phyloP scores from a whole-genome alignment of 2,113 vertebrate species.

The Pseudorhombus dupliciocellatus region DNA sequence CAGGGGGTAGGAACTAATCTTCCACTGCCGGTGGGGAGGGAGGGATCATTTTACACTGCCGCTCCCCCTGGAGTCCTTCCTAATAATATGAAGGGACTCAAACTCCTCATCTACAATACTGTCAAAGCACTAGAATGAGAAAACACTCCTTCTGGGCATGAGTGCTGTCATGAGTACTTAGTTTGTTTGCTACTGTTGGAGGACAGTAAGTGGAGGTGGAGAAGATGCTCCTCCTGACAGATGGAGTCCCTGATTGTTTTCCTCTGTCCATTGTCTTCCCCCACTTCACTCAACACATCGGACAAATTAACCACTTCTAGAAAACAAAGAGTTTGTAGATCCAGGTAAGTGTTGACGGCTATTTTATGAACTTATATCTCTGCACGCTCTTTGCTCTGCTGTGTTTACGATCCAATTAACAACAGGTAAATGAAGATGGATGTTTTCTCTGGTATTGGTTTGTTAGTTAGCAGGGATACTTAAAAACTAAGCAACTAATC shows the following conservation, averaged over 20 bases:
- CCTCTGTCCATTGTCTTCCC: neutral
- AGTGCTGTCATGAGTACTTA: slow-evolving; percentile 53
- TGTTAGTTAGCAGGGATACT: too few species aligned
- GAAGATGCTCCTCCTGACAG: slow-evolving; percentile 30
- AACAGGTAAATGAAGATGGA: too few species aligned
- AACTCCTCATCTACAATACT: slow-evolving; percentile 49
- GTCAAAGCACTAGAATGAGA: slow-evolving; percentile 43
- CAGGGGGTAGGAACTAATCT: slow-evolving; percentile 54
- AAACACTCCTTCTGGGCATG: slow-evolving; percentile 43
- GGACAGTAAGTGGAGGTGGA: slow-evolving; percentile 48
- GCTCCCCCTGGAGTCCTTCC: slow-evolving; percentile 47
- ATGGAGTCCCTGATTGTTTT: slow-evolving; percentile 50
- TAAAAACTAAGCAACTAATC: too few species aligned
- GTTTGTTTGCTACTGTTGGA: slow-evolving; percentile 35
- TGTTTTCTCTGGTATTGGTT: too few species aligned
- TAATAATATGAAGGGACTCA: slow-evolving; percentile 56
- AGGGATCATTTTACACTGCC: slow-evolving; percentile 53
- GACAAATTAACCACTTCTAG: neutral
- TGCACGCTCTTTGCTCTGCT: too few species aligned
- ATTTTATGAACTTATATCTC: too few species aligned
- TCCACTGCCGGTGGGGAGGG: slow-evolving; percentile 42
- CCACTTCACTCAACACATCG: slow-evolving; percentile 8
- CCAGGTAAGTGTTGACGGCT: too few species aligned
- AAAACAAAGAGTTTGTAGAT: too few species aligned
- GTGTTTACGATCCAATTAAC: too few species aligned